phyloP scores from a whole-genome alignment of 2,113 vertebrate genomes.

The Proteles cristata region DNA sequence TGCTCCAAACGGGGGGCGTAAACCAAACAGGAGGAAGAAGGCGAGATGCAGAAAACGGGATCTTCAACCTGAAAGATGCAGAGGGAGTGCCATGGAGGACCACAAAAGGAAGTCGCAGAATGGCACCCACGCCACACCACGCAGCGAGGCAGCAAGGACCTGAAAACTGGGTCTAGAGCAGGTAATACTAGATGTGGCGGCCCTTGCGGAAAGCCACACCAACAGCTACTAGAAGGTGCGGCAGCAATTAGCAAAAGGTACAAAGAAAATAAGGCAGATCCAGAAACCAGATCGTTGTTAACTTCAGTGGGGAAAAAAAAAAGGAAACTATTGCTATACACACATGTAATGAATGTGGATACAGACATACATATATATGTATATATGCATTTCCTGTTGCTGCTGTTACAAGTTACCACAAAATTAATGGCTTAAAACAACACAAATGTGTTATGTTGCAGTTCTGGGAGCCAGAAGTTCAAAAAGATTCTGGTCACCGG shows the following conservation, averaged over 20 bases:
- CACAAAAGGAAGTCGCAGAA: neutral
- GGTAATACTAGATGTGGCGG: neutral
- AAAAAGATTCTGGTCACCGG: neutral
- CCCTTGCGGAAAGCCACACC: neutral
- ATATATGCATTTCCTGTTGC: neutral
- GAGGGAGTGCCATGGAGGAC: neutral
- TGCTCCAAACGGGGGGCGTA: neutral
- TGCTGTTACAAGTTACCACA: neutral
- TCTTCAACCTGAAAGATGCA: neutral
- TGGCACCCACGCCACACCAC: neutral
- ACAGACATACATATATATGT: too few relatives aligned
- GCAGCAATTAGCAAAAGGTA: neutral
- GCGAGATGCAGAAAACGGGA: neutral
- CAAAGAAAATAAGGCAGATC: neutral
- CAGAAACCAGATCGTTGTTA: neutral
- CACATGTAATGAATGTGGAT: too few relatives aligned
- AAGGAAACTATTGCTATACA: neutral
- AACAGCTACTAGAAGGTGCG: neutral
- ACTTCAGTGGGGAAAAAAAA: neutral
- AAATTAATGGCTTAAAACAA: neutral
- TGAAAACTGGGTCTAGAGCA: neutral
- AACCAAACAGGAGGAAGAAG: neutral
- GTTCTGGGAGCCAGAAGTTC: neutral
- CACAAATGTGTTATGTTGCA: neutral
- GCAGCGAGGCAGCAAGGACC: neutral